Evolutionary conservation across 2,888 invertebrate species (phyloP).

Genomic region (Chrysina gloriosa): DNA sequence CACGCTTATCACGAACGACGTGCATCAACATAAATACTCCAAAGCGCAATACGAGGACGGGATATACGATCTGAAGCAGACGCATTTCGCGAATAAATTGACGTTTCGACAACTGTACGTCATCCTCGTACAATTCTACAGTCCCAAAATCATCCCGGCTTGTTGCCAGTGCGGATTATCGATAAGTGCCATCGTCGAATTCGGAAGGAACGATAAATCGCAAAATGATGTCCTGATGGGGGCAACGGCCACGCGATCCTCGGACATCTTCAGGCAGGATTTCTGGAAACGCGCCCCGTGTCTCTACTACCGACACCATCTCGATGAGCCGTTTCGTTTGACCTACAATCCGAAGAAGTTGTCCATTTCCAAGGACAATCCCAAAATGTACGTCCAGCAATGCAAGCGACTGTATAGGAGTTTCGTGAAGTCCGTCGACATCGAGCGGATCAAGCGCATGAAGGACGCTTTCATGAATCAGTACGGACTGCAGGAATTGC

Average conservation of each 20-base stretch:
- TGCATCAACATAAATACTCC: constrained; percentile 23
- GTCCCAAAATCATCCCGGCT: constrained; percentile 33
- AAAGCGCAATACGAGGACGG: not conserved
- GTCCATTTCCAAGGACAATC: constrained; percentile 22
- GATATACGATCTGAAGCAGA: not conserved
- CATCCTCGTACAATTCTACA: constrained; percentile 34
- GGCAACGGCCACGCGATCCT: not conserved
- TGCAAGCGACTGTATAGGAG: constrained; percentile 21
- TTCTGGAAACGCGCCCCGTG: constrained; percentile 33
- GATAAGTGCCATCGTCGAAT: constrained; percentile 31
- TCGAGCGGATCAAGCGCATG: constrained; percentile 26
- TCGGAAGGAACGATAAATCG: constrained; percentile 17
- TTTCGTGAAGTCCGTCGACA: constrained; percentile 29
- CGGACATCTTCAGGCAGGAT: constrained; percentile 31
- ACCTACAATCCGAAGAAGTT: constrained; percentile 18
- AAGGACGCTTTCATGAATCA: constrained; percentile 11
- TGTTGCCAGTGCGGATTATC: constrained; percentile 25
- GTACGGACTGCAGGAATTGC: constrained; percentile 1
- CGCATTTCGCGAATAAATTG: not conserved
- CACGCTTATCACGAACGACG: constrained; percentile 32
- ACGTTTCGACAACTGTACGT: constrained; percentile 25
- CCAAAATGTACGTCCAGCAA: constrained; percentile 20
- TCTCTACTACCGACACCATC: constrained; percentile 15
- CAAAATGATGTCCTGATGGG: not conserved
- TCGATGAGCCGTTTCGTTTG: constrained; percentile 36